Evolutionary conservation across 2,797 vertebrate genomes (phyloP), one percentile per base, ranked within the genome.

Genomic region (Acestrorhynchus altus): DNA sequence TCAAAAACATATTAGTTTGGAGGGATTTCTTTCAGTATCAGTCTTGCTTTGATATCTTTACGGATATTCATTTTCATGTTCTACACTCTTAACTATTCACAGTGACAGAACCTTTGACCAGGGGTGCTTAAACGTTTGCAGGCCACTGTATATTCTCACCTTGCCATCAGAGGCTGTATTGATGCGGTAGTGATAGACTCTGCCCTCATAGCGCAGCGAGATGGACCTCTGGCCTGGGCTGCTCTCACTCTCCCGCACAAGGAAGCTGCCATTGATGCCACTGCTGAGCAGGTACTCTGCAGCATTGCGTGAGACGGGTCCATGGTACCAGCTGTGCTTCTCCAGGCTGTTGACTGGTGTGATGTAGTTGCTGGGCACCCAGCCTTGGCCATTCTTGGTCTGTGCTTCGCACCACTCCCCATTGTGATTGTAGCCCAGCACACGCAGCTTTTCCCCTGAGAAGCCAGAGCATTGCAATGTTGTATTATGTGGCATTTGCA

Each of bases 291-390:
- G 94, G 89, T 99, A 99, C 87, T 99, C 97, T 0, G 97, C 98
- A 0, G 98, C 98, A 0, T 99, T 99, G 52, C 97, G 96, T 0
- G 98, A 99, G 86, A 99, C 97, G 0, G 98, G 98, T 0, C 98
- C 98, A 0, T 99, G 98, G 81, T 98, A 99, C 98, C 98, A 99
- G 86, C 97, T 98, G 75, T 99, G 98, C 63, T 99, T 99, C 92
- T 99, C 98, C 88, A 98, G 93, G 78, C 98, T 99, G 88, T 98
- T 98, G 88, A 99, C 97, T 0, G 98, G 97, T 0, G 97, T 99
- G 94, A 99, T 98, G 92, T 99, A 99, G 91, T 99, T 99, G 91
- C 97, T 98, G 3, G 98, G 98, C 44, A 99, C 98, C 98, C 97
- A 99, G n/a, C 98, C 98, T 85, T 99, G 98, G 70, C 97, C 98